Base-by-base conservation (phyloP, 2,888 invertebrate genomes). In the Actias luna region DNA sequence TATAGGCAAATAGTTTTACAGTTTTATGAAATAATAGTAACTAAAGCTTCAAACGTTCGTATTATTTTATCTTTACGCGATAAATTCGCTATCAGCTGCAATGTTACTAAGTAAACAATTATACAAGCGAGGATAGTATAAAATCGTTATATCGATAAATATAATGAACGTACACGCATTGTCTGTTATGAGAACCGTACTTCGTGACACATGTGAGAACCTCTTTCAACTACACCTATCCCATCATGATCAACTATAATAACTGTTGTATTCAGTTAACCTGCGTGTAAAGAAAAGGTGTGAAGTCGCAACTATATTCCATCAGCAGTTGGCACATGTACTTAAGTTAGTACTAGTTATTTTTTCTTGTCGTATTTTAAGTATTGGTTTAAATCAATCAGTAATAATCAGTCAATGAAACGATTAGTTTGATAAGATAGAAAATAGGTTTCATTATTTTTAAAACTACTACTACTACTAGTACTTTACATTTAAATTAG, bases 161-260 rank as follows among this genome's bases (percentile, higher is more conserved):
- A 68, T 67, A 66, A 72, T 55, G 29, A 27, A 71, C 68, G 66
- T 67, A 63, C 73, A 55, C 61, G 31, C 69, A 83, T 84, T 83
- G 84, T 84, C 68, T 76, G 61, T 68, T 73, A 78, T 84, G 84
- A 74, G 85, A 85, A 83, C 66, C 66, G 36, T 64, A 66, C 65
- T 71, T 73, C 72, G 68, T 66, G 69, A 69, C 69, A 69, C 69
- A 66, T 67, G 79, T 79, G 82, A 75, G 79, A 73, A 70, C 72
- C 63, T 52, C 31, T 57, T 29, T 5, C 46, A 55, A 16, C 2
- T 36, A 14, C 27, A 60, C 18, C n/a, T n/a, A n/a, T n/a, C 50
- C 22, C 31, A 58, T 42, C 42, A 29, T 29, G 31, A 46, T n/a
- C 29, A 29, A 18, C 42, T 25, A 27, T 52, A 12, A 46, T 62